Base-by-base conservation (phyloP, 2,113 vertebrate species). In the Sisor rabdophorus region DNA sequence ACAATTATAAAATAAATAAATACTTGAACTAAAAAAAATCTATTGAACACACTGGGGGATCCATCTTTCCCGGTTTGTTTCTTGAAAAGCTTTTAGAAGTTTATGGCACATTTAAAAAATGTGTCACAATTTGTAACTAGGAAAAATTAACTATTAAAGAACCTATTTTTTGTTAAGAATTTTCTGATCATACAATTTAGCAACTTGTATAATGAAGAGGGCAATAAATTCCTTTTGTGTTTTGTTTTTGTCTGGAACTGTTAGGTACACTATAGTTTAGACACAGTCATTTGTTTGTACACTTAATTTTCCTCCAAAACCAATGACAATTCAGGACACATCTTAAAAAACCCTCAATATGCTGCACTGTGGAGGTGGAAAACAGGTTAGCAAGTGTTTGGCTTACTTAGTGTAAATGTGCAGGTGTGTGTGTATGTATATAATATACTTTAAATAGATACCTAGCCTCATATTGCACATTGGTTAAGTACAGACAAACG, bases 381-480 rank as follows among this genome's bases (percentile, higher is more conserved):
- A 52, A 61, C n/a, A 2, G 68, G 54, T 30, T 36, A 75, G 67
- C 70, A n/a, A 78, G 72, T 60, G 69, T 30, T 47, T 52, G 65
- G 26, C 47, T 69, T 79, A 68, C 73, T 79, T 63, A 58, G 47
- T 58, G 68, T 75, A 28, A 52, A 32, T 72, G 75, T 83, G 53
- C 32, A 44, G 5, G 71, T 71, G 68, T 16, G 59, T 87, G 26
- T 77, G 30, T 70, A 2, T 65, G 16, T 64, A 70, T 64, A 67
- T 24, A n/a, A 74, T 73, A 77, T 81, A 81, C 58, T 79, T 67
- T 85, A 71, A 63, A 58, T 81, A 73, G 56, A 84, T 85, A 84
- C 60, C 68, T 84, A 72, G 73, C 81, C 77, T 84, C 83, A 85
- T 89, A 88, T 89, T 89, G 88, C 84, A 87, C 86, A 84, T 85